Evolutionary conservation across 2,797 vertebrate species (phyloP), one percentile per base, ranked within the genome.

Genomic region (Sebastolobus altivelis): DNA sequence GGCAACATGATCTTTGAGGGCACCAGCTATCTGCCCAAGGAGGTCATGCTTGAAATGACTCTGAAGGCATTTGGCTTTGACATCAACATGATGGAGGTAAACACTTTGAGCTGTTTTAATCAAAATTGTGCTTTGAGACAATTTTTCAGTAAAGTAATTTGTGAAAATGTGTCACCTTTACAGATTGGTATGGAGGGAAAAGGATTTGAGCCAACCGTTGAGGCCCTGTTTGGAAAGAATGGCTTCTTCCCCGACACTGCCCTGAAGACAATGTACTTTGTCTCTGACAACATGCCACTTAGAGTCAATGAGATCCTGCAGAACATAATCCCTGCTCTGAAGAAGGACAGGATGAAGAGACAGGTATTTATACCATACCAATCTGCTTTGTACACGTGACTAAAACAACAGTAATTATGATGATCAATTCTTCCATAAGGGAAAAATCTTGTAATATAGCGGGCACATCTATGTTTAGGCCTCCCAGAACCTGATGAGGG

Each of bases 201-300:
- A 77, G 97, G 96, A 20, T 97, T 99, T 91, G 97, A 99, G 83
- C 97, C 98, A 85, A 97, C 96, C 0, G 60, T 98, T 43, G 98
- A 99, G 70, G 96, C 97, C 3, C 87, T 99, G 77, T 99, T 99
- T 92, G 98, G 98, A 85, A 88, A 96, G 8, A 92, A 96, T 62
- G 98, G 98, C 27, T 98, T 99, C 93, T 99, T 99, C 87, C 98
- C 98, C 5, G 96, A 99, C 83, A 96, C 95, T 14, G 93, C 94
- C 72, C 92, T 95, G 93, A 98, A 96, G 89, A 96, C 97, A 40
- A 93, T 97, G 86, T 98, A 97, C 84, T 98, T 97, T 95, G 93
- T 96, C 56, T 91, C 97, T 1, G 96, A 97, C 46, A 97, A 92
- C 84, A 94, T 98, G 83, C 97, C 97, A 54, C 38, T 94, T n/a